Base-by-base conservation (phyloP, 2,113 vertebrate genomes). In the Neopipo cinnamomea region DNA sequence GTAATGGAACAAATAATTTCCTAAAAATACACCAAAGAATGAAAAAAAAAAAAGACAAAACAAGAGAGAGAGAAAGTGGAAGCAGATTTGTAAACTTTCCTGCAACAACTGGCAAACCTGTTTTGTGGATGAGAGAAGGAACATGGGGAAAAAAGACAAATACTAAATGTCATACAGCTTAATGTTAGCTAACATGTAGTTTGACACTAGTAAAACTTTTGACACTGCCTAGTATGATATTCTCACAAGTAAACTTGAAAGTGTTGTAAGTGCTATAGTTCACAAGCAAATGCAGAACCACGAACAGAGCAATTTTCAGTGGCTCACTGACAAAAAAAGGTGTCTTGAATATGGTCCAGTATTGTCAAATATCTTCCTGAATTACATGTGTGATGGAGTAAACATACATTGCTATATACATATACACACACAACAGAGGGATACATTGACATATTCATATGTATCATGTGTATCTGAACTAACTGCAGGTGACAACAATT, bases 41-140 rank as follows among this genome's bases (percentile, higher is more conserved):
- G 8, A 46, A 47, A 76, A 76, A 39, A 37, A 3, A 47, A 30
- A 39, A 50, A 17, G n/a, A n/a, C n/a, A 63, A 16, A 30, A 12
- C 23, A 3, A 17, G 2, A 20, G 8, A 67, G 3, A 24, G 8
- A 73, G 0, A 53, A 67, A 35, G 3, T n/a, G 10, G 17, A 49
- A 78, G 25, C 28, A 65, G 22, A 65, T 88, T 75, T 76, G 25
- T 42, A 90, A 87, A 63, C 4, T 85, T 87, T 93, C 46, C 63
- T 80, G 25, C 67, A 80, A 70, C 27, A 53, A 71, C 8, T 47
- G 58, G 8, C 1, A 86, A 87, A 81, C 3, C 27, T 84, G 9
- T 47, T 91, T 56, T 68, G 44, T 18, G 30, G 12, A 37, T 67
- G 30, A 66, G 6, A 21, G 33, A 81, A 71, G 22, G 17, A 84